Evolutionary conservation across 2,888 invertebrate genomes (phyloP), one percentile per base, ranked within the genome.

Genomic region (Amaurobius ferox): DNA sequence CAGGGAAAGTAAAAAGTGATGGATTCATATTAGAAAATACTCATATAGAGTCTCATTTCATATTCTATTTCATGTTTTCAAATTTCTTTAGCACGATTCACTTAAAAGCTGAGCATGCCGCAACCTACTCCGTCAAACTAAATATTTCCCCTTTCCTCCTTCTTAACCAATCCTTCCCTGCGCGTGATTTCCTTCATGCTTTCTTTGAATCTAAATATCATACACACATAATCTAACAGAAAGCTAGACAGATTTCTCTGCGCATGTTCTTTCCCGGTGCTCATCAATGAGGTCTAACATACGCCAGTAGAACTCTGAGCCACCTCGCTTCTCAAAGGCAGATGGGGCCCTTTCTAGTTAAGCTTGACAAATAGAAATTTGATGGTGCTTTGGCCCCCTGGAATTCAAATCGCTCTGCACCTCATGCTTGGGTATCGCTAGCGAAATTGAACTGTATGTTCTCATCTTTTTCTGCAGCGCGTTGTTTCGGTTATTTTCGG

Each of bases 361-460:
- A 86, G 78, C 85, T 68, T 86, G 85, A 86, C 79, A 79, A 73
- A 86, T 86, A 86, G 85, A 78, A 79, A 73, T 86, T 86, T 86
- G 85, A 86, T 86, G 85, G 79, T 79, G 78, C 76, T 78, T 76
- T 66, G 66, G 44, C 85, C 67, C n/a, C 44, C 62, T 73, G 66
- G 85, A 78, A 79, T 86, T 86, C 79, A 86, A 86, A 79, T 79
- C 73, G 68, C 23, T 55, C 30, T n/a, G n/a, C 71, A 29, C 71
- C 55, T 55, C 23, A 55, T 55, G 16, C 55, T 55, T 55, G 23
- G 55, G 13, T 3, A n/a, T 3, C 23, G 35, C 35, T 35, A 5
- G 5, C 16, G 23, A 55, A 23, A 55, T 55, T 55, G 55, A 23
- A 55, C 55, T 55, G 16, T 55, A 55, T 55, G 55, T 55, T 55